Evolutionary conservation across 2,888 invertebrate genomes (phyloP).

Genomic region (Drosophila nr. perissopoda): DNA sequence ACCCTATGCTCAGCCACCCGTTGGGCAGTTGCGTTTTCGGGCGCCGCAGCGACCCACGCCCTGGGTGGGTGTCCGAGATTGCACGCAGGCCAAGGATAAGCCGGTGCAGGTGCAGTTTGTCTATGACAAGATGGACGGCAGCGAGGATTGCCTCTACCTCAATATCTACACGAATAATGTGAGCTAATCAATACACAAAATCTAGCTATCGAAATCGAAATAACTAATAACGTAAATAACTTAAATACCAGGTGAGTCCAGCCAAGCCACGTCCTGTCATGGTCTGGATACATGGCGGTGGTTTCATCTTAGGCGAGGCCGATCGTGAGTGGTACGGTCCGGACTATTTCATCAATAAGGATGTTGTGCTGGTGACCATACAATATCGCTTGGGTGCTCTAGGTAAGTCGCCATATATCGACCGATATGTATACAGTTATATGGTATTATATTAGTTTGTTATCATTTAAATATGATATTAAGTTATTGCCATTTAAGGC

Average conservation of each 20-base stretch:
- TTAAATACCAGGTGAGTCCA: constrained; percentile 68
- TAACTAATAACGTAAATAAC: not conserved
- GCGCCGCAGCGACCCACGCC: constrained; percentile 85
- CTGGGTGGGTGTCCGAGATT: constrained; percentile 85
- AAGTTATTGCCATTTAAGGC: not conserved
- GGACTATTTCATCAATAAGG: constrained; percentile 85
- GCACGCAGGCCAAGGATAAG: constrained; percentile 79
- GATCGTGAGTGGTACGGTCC: constrained; percentile 84
- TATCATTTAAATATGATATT: not conserved
- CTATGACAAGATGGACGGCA: constrained; percentile 83
- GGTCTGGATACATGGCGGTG: constrained; percentile 86
- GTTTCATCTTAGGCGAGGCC: constrained; percentile 85
- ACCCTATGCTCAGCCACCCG: constrained; percentile 84
- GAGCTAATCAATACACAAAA: constrained; percentile 36
- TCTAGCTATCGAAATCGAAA: not conserved
- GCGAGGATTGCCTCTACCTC: constrained; percentile 86
- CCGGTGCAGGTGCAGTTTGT: constrained; percentile 82
- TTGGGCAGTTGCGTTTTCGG: constrained; percentile 83
- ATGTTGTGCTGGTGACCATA: constrained; percentile 85
- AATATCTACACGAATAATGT: constrained; percentile 85
- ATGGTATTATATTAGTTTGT: not conserved
- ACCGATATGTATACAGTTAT: no score
- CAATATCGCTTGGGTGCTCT: constrained; percentile 86
- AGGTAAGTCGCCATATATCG: constrained; percentile 60
- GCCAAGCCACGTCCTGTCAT: constrained; percentile 84